These are phyloP conservation scores for Pterostichus niger DNA, from an alignment of 2,888 invertebrate genomes.

Conservation along the genomic window DNA sequence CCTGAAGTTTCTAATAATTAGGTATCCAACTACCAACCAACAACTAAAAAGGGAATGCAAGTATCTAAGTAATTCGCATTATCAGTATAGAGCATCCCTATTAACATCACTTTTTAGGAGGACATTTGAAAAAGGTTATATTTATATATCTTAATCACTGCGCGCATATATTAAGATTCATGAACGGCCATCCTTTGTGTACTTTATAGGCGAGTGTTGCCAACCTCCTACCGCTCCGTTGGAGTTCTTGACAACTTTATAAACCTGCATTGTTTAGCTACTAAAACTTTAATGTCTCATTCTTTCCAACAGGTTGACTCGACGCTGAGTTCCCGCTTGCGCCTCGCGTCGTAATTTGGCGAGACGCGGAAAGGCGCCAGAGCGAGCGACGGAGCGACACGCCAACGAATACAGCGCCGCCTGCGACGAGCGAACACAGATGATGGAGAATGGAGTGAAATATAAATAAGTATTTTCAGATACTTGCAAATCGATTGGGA, in stretches of 20 bases:
- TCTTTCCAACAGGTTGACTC: conserved; percentile 68
- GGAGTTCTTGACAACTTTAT: conserved; percentile 64
- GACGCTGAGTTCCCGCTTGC: conserved; percentile 14
- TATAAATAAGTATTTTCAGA: conserved; percentile 46
- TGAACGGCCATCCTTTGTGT: conserved; percentile 12
- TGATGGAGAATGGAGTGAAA: conserved; percentile 48
- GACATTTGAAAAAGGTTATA: conserved; percentile 24
- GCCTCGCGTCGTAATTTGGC: conserved; percentile 28
- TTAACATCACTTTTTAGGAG: too few relatives aligned
- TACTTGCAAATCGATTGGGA: conserved; percentile 50
- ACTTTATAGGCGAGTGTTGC: background rate
- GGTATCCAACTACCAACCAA: too few relatives aligned
- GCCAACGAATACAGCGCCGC: conserved; percentile 11
- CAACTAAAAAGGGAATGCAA: too few relatives aligned
- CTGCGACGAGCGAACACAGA: conserved; percentile 12
- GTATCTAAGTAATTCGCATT: too few relatives aligned
- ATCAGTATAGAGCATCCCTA: too few relatives aligned
- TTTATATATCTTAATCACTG: conserved; percentile 54
- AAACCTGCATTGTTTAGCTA: conserved; percentile 66
- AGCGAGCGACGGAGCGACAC: conserved; percentile 21
- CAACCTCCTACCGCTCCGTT: background rate
- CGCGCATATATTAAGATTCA: conserved; percentile 51
- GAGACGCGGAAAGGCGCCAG: conserved; percentile 10
- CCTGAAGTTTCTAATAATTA: too few relatives aligned
- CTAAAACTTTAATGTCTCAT: conserved; percentile 67